Evolutionary conservation across 2,113 vertebrate species (phyloP).

Genomic region (Microtus ochrogaster): DNA sequence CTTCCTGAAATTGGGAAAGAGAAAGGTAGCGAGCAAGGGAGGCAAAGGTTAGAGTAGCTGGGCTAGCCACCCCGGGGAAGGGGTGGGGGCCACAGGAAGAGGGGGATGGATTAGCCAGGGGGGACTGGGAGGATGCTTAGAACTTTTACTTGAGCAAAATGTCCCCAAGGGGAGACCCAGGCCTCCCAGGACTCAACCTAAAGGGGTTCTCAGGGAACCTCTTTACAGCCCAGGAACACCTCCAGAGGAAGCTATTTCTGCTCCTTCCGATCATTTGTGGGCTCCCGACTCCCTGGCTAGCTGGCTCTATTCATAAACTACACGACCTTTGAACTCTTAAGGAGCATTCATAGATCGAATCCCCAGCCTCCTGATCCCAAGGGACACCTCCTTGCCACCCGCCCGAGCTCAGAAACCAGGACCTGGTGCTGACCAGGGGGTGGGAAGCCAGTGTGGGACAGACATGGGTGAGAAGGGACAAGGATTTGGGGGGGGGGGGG

Average conservation of each 20-base stretch:
- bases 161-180: background rate
- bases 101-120: background rate
- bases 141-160: slow-evolving; percentile 9
- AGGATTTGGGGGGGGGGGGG: background rate
- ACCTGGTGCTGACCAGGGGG: background rate
- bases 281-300: background rate
- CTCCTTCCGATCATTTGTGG: background rate
- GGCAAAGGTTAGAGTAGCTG: background rate
- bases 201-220: background rate
- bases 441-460: slow-evolving; percentile 62
- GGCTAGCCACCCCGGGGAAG: background rate
- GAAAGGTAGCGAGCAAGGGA: background rate
- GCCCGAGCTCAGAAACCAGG: background rate
- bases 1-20: background rate
- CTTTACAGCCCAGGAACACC: background rate
- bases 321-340: background rate
- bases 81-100: background rate
- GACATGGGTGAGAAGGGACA: slow-evolving; percentile 60
- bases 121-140: background rate
- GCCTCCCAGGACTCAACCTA: background rate
- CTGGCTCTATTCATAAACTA: background rate
- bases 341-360: background rate
- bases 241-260: background rate
- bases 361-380: background rate
- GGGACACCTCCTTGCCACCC: background rate